Base-by-base conservation (phyloP, 2,888 invertebrate genomes). In the Pomacea canaliculata region DNA sequence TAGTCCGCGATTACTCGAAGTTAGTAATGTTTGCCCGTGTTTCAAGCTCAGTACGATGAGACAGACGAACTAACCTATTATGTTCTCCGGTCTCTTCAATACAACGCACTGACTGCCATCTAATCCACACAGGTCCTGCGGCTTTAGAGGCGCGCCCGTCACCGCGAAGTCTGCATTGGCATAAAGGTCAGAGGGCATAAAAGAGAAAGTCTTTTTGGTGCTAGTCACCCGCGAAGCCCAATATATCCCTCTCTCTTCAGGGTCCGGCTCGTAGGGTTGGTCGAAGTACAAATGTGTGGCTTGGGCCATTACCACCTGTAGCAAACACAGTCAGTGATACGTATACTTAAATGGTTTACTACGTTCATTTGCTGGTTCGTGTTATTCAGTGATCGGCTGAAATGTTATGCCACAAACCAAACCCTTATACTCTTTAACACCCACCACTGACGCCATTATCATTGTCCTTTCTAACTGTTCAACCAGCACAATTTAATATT, bases 191-290 rank as follows among this genome's bases (percentile, higher is more conserved):
- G 84, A 85, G 13, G 89, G 87, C 78, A 86, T 81, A 71, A 86
- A 87, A 13, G 82, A 78, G 71, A 88, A 88, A 4, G 85, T 81
- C 72, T 86, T 88, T 16, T 79, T 73, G 1, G 87, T 86, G 81
- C 86, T 85, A 9, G 86, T 85, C 77, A 82, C 89, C 19, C 89
- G 81, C 0, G 89, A 80, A 0, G 89, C 90, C 90, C 90, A 90
- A 78, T 87, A 87, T n/a, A 88, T 76, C 7, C 90, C 90, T 49
- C 88, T 80, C 76, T 89, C 89, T 71, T 83, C 82, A 0, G 88
- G 88, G 76, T 88, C 87, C 0, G 87, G 87, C 74, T 88, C 89
- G 70, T 89, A 83, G 12, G 88, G 88, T 56, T 89, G 89, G 77
- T 89, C 88, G 71, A 88, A 85, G 75, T 88, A 89, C 10, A 87